These are phyloP conservation scores for Melieria crassipennis DNA, from an alignment of 2,888 invertebrate species.

Conservation along the genomic window DNA sequence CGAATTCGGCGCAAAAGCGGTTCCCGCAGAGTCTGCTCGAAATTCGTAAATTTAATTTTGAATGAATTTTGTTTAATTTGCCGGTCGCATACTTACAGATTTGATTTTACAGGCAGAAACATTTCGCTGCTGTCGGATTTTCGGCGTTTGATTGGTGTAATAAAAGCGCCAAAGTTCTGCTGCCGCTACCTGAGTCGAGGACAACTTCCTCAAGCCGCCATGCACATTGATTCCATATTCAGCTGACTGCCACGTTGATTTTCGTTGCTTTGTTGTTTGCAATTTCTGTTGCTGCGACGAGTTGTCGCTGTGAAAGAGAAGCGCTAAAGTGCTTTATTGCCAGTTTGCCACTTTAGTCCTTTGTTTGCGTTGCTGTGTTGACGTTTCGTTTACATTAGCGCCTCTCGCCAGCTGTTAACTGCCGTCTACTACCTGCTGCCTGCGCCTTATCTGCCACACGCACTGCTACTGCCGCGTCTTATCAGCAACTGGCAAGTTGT, in stretches of 20 bases:
- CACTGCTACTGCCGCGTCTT: no score
- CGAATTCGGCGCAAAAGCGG: not conserved
- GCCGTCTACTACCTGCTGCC: no score
- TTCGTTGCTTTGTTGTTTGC: not conserved
- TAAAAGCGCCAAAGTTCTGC: not conserved
- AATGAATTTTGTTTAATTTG: not conserved
- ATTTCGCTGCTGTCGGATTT: conserved; percentile 43
- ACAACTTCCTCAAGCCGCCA: not conserved
- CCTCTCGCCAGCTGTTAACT: no score
- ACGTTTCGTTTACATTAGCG: no score
- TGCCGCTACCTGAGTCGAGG: not conserved
- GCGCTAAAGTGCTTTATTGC: not conserved
- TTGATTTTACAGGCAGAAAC: conserved; percentile 65
- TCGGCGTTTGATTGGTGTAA: not conserved
- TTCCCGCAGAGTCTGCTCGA: not conserved
- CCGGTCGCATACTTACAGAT: conserved; percentile 60
- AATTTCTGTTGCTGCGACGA: not conserved
- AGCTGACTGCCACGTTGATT: no score
- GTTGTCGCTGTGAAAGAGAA: no score
- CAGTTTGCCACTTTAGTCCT: not conserved
- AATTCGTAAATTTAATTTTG: conserved; percentile 1
- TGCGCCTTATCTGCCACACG: no score
- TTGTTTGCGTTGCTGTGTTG: not conserved
- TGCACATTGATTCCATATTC: no score
- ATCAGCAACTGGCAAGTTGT: no score